Percentiles rank a stretch among this genome's conserved stretches.
phyloP scores from a whole-genome alignment of 92 coral and sea anemone species.

The Palythoa caribaeorum region DNA sequence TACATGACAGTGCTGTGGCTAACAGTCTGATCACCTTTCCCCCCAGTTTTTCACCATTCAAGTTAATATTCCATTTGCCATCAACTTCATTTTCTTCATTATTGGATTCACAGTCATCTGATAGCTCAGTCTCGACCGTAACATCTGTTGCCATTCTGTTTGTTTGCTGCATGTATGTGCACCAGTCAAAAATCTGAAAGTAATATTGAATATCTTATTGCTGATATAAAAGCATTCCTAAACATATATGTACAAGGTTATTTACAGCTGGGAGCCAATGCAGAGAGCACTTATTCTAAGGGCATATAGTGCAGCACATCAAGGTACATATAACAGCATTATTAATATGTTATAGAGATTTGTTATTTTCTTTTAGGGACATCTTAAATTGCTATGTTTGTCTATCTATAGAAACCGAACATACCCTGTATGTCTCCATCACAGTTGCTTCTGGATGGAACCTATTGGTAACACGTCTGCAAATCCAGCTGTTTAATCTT shows the following conservation, averaged over 20 bases:
- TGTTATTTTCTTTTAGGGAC: neutral
- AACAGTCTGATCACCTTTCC: neutral
- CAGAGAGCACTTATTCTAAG: neutral
- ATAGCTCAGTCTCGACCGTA: neutral
- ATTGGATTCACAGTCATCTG: neutral
- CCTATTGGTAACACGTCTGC: constrained; percentile 55
- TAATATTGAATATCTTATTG: neutral
- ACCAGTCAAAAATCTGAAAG: constrained; percentile 26
- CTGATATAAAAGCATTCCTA: neutral
- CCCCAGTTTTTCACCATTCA: neutral
- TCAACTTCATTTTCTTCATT: neutral
- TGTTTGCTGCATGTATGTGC: constrained; percentile 4
- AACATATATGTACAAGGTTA: neutral
- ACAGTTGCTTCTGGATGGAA: constrained; percentile 47
- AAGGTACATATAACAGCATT: neutral
- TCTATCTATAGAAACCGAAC: neutral
- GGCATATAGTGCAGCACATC: neutral
- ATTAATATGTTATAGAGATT: neutral
- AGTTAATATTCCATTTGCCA: neutral
- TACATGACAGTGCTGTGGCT: neutral
- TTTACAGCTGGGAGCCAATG: neutral
- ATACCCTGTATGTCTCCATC: constrained; percentile 34
- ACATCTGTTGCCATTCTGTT: constrained; percentile 7
- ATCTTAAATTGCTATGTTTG: neutral
- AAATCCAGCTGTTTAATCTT: constrained; percentile 55